Base-by-base conservation (phyloP, 2,888 invertebrate species). In the Tigriopus californicus region DNA sequence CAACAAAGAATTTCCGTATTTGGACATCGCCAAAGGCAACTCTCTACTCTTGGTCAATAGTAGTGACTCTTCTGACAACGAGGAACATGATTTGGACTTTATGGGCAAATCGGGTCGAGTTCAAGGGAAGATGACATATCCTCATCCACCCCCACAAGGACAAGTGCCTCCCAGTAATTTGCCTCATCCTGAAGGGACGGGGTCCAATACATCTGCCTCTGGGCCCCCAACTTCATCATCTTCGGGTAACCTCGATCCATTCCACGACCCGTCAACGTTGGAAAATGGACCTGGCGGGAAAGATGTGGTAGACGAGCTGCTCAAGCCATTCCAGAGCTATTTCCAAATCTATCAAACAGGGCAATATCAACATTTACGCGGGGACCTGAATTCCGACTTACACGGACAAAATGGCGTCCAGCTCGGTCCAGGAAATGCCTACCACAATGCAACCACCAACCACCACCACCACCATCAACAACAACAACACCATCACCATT, bases 1-100 rank as follows among this genome's bases (percentile, higher is more conserved):
- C 51, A 59, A 59, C 41, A 59, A 59, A 15, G 59, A 59, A n/a
- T 59, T 49, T 53, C 59, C 59, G 10, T 59, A 59, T 25, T 41
- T 59, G 42, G 59, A 59, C 51, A 59, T 59, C 22, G 59, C 59
- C 12, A 59, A 59, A 42, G 59, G 59, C 10, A 52, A 51, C n/a
- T 53, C 52, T 25, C 41, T 59, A 13, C 41, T 59, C 13, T 42
- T 59, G n/a, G 59, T 59, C 22, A 59, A 59, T 22, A 41, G 41
- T 15, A 49, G 49, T 41, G 59, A 59, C 42, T 33, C 33, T 6
- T 42, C 44, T 15, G 59, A 59, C 51, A 49, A 49, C 41, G 59
- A 59, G 41, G 59, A 59, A 12, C 8, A 49, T 33, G 53, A 53
- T 5, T 24, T 40, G n/a, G 53, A 40, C 15, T 41, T 20, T 44